Evolutionary conservation across 2,888 invertebrate genomes (phyloP).

Genomic region (Rhaphigaster nebulosa): DNA sequence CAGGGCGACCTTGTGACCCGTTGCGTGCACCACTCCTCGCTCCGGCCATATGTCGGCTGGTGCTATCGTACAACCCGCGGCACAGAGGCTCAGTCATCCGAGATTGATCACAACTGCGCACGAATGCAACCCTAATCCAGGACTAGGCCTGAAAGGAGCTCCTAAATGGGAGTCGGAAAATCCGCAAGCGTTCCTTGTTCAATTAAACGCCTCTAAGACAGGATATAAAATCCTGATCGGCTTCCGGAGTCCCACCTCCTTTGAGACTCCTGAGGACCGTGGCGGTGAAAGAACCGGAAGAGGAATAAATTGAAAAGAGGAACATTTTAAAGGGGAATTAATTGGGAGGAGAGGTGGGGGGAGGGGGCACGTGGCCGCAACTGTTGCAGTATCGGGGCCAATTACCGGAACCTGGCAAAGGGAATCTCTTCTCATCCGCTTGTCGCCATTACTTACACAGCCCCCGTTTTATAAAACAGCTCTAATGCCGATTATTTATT

Average conservation of each 20-base stretch:
- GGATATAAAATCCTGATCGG: slow-evolving; percentile 35
- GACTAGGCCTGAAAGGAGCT: not conserved
- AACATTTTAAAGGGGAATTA: slow-evolving; percentile 43
- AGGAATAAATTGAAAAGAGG: slow-evolving; percentile 51
- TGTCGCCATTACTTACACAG: slow-evolving; percentile 33
- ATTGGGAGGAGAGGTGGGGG: not conserved
- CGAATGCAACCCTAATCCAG: slow-evolving; percentile 9
- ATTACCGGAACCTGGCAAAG: slow-evolving; percentile 34
- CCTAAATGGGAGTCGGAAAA: slow-evolving; percentile 12
- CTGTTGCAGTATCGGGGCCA: slow-evolving; percentile 28
- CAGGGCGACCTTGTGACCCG: not conserved
- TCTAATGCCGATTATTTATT: not conserved
- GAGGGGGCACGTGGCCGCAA: slow-evolving; percentile 29
- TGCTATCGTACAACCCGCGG: not conserved
- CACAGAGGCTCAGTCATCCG: not conserved
- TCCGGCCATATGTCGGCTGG: not conserved
- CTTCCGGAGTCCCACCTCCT: slow-evolving; percentile 36
- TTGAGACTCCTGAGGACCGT: slow-evolving; percentile 6
- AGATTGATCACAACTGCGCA: not conserved
- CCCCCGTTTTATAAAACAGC: not conserved
- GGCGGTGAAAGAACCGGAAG: not conserved
- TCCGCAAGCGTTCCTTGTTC: slow-evolving; percentile 6
- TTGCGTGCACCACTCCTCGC: not conserved
- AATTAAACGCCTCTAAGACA: slow-evolving; percentile 36
- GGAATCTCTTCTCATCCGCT: slow-evolving; percentile 8